Evolutionary conservation across 2,113 vertebrate genomes (phyloP).

Genomic region (Hymenochirus boettgeri): DNA sequence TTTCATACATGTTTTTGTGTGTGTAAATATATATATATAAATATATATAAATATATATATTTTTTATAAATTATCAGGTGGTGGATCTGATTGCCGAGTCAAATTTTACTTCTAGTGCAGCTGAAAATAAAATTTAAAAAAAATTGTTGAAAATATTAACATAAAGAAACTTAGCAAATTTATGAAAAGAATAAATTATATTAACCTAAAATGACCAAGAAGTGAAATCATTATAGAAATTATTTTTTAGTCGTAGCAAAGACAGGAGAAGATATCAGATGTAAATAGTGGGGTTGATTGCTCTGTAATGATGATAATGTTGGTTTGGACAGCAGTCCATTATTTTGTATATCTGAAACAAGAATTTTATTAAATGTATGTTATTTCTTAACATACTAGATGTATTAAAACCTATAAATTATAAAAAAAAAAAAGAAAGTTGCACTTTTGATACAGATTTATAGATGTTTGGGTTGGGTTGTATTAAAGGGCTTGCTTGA

Average conservation of each 20-base stretch:
- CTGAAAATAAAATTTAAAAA: slow-evolving; percentile 43
- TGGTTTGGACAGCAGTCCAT: slow-evolving; percentile 53
- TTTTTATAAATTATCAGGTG: slow-evolving; percentile 44
- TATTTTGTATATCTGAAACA: slow-evolving; percentile 68
- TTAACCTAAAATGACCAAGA: slow-evolving; percentile 38
- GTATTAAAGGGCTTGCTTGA: slow-evolving; percentile 74
- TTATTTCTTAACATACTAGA: slow-evolving; percentile 63
- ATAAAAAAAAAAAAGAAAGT: too few relatives aligned
- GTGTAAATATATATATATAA: neutral
- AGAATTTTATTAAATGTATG: slow-evolving; percentile 85
- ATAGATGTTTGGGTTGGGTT: slow-evolving; percentile 74
- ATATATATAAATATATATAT: neutral
- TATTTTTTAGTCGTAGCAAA: slow-evolving; percentile 44
- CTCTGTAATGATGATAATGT: slow-evolving; percentile 61
- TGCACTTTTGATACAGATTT: slow-evolving; percentile 87
- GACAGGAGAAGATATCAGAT: slow-evolving; percentile 38
- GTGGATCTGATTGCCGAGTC: slow-evolving; percentile 46
- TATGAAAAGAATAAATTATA: slow-evolving; percentile 26
- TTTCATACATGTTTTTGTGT: slow-evolving; percentile 43
- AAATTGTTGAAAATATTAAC: slow-evolving; percentile 49
- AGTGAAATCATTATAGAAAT: slow-evolving; percentile 39
- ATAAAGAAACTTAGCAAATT: slow-evolving; percentile 45
- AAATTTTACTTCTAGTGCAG: slow-evolving; percentile 51
- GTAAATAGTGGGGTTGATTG: slow-evolving; percentile 54
- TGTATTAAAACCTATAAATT: slow-evolving; percentile 76